Conservation (phyloP, 2,113 vertebrate genomes). For the Lutjanus erythropterus region DNA sequence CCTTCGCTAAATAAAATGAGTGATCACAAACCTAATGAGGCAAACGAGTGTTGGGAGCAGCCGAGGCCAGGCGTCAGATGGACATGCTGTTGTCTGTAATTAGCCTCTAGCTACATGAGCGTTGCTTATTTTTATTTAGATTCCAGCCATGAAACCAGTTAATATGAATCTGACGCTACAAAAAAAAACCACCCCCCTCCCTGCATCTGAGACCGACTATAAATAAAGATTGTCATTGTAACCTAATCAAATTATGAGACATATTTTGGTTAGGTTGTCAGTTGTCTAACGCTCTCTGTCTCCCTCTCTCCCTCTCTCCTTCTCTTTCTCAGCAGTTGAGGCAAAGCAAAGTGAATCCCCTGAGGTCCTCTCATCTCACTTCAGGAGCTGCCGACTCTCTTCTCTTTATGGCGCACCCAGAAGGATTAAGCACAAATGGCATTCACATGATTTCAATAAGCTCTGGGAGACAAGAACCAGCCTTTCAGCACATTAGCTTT, state of each 20-base stretch:
- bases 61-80: constrained; percentile 67
- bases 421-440: constrained; percentile 86
- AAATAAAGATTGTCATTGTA: constrained; percentile 87
- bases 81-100: constrained; percentile 75
- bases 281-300: constrained; percentile 71
- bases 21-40: constrained; percentile 79
- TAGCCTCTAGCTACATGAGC: constrained; percentile 75
- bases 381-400: constrained; percentile 83
- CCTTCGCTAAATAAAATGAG: constrained; percentile 64
- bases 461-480: constrained; percentile 80
- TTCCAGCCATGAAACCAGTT: constrained; percentile 63
- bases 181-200: constrained; percentile 54
- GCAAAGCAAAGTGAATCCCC: constrained; percentile 81
- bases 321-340: constrained; percentile 74
- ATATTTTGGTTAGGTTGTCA: constrained; percentile 84
- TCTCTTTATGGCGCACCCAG: constrained; percentile 82
- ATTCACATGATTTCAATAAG: constrained; percentile 85
- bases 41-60: constrained; percentile 55
- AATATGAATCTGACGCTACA: constrained; percentile 74
- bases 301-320: constrained; percentile 61
- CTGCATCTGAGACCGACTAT: constrained; percentile 80
- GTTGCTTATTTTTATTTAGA: constrained; percentile 74
- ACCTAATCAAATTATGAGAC: constrained; percentile 86
- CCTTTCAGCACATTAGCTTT: constrained; percentile 85
- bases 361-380: constrained; percentile 84